Evolutionary conservation across 2,113 vertebrate species (phyloP).

Genomic region (Hippocampus mohnikei): DNA sequence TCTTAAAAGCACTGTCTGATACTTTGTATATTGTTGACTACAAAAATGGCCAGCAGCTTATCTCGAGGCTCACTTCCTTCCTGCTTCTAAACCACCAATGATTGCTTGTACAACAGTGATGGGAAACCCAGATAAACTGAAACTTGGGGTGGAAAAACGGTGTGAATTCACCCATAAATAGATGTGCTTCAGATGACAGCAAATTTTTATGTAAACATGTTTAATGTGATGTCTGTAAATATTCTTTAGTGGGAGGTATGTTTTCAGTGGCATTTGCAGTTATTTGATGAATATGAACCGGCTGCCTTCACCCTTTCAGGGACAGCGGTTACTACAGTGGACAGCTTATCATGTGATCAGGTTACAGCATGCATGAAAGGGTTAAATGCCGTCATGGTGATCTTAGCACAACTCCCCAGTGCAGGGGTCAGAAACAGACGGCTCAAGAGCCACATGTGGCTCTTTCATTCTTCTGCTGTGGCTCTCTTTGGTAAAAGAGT

Average conservation of each 20-base stretch:
- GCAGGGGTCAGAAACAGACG: too few species aligned
- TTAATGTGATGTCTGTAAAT: neutral
- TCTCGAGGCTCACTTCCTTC: conserved; percentile 33
- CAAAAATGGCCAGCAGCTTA: conserved; percentile 12
- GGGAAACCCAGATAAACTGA: conserved; percentile 26
- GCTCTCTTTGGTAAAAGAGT: too few species aligned
- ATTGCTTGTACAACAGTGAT: conserved; percentile 25
- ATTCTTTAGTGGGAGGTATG: neutral
- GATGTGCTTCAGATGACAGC: neutral
- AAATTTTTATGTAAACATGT: neutral
- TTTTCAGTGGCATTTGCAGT: neutral
- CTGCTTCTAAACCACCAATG: conserved; percentile 30
- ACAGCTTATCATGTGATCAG: too few species aligned
- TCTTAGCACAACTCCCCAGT: too few species aligned
- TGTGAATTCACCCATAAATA: neutral
- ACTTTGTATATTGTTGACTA: conserved; percentile 4
- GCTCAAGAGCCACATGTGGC: too few species aligned
- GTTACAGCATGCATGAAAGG: too few species aligned
- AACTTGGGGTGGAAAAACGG: neutral
- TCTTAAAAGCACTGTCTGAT: neutral
- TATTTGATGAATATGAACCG: too few species aligned
- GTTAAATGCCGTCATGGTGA: too few species aligned
- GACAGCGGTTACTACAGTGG: too few species aligned
- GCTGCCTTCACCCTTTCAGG: too few species aligned
- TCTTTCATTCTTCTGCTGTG: too few species aligned